These are phyloP conservation scores for Allacma fusca DNA, from an alignment of 2,888 invertebrate species.

Conservation along the genomic window DNA sequence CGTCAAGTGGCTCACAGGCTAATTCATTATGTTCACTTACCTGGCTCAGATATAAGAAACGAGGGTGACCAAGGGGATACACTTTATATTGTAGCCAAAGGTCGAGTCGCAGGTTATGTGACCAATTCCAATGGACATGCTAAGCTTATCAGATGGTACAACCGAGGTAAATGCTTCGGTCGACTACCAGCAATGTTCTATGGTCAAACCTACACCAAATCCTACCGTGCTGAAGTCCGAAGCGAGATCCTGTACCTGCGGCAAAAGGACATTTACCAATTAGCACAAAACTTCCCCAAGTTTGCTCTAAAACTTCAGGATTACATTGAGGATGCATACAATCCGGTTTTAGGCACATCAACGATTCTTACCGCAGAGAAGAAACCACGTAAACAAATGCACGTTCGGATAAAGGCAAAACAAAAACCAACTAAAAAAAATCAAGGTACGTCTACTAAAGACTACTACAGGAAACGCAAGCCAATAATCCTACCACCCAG, in stretches of 20 bases:
- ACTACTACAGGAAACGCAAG: not conserved
- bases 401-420: not conserved
- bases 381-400: not conserved
- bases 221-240: slow-evolving; percentile 54
- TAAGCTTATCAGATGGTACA: slow-evolving; percentile 47
- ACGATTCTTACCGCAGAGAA: not conserved
- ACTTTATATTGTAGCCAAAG: slow-evolving; percentile 57
- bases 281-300: slow-evolving; percentile 23
- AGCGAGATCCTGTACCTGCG: slow-evolving; percentile 53
- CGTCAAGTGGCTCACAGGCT: slow-evolving; percentile 51
- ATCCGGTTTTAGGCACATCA: slow-evolving; percentile 6
- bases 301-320: slow-evolving; percentile 35
- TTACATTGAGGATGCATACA: slow-evolving; percentile 22
- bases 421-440: not conserved
- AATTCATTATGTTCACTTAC: slow-evolving; percentile 49
- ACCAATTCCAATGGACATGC: slow-evolving; percentile 41
- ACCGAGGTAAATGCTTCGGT: slow-evolving; percentile 53
- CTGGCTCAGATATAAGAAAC: slow-evolving; percentile 54
- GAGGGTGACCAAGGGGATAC: slow-evolving; percentile 53
- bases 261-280: slow-evolving; percentile 43
- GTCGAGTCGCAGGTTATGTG: slow-evolving; percentile 50
- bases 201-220: slow-evolving; percentile 53
- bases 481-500: not conserved
- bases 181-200: slow-evolving; percentile 51
- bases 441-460: not conserved